phyloP scores from a whole-genome alignment of 92 coral and sea anemone species.

The Montipora capitata region DNA sequence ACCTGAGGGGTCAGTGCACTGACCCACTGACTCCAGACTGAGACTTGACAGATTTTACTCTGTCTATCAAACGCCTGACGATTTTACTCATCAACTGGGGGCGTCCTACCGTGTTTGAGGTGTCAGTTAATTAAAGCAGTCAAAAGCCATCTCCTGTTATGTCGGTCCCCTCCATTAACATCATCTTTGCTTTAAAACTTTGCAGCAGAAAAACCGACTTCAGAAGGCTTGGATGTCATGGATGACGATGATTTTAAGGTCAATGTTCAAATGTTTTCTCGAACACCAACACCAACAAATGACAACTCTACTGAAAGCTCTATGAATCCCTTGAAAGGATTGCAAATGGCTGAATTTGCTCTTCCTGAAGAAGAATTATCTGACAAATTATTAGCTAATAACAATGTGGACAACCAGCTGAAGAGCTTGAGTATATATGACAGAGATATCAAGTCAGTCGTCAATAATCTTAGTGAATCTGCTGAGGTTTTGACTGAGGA shows the following conservation, averaged over 20 bases:
- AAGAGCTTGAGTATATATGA: constrained; percentile 68
- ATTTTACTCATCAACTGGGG: no score
- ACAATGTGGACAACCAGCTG: constrained; percentile 60
- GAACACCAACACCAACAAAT: constrained; percentile 65
- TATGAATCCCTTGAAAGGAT: constrained; percentile 85
- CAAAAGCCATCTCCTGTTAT: no score
- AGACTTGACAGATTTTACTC: no score
- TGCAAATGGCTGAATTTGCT: constrained; percentile 89
- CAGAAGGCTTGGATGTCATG: constrained; percentile 46
- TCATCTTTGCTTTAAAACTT: not conserved
- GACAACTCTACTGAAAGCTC: constrained; percentile 76
- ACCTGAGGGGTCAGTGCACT: no score
- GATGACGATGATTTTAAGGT: constrained; percentile 93
- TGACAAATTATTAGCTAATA: constrained; percentile 33
- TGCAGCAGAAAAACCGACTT: constrained; percentile 40
- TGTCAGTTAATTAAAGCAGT: no score
- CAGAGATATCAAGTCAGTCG: constrained; percentile 79
- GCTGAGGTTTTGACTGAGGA: constrained; percentile 89
- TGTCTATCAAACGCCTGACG: no score
- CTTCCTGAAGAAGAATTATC: constrained; percentile 68
- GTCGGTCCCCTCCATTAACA: no score
- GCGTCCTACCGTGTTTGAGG: no score
- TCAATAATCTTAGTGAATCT: constrained; percentile 75
- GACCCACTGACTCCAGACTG: no score
- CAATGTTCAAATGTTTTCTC: constrained; percentile 86